These are phyloP conservation scores for Stegana nigrithorax DNA, from an alignment of 2,888 invertebrate species.

Conservation along the genomic window DNA sequence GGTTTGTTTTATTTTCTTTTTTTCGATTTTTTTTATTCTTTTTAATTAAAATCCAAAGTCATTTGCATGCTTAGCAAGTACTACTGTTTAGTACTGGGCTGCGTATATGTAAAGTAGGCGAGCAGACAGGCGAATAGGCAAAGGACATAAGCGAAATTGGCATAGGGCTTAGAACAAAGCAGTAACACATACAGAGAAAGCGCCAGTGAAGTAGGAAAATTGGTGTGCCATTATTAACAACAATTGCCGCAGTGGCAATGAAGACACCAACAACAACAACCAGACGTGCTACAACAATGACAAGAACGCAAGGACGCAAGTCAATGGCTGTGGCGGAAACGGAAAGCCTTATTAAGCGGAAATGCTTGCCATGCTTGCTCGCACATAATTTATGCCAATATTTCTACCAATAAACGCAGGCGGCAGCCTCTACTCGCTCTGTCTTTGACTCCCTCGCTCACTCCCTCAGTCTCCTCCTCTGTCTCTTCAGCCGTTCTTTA, in stretches of 20 bases:
- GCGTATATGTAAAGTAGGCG: not conserved
- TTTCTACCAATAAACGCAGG: too few relatives aligned
- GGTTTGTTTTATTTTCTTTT: too few relatives aligned
- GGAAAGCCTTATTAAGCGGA: slow-evolving; percentile 64
- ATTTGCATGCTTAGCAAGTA: slow-evolving; percentile 53
- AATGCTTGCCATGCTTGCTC: slow-evolving; percentile 59
- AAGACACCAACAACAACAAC: slow-evolving; percentile 52
- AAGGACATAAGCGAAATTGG: not conserved
- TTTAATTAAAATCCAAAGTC: slow-evolving; percentile 64
- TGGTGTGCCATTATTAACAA: slow-evolving; percentile 55
- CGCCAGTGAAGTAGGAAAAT: not conserved
- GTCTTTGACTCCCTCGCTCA: slow-evolving; percentile 42
- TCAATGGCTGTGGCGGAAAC: too few relatives aligned
- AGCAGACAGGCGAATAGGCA: not conserved
- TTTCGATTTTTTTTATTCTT: too few relatives aligned
- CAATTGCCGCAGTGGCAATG: slow-evolving; percentile 58
- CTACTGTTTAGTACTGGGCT: not conserved
- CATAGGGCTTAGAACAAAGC: slow-evolving; percentile 25
- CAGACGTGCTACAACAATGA: slow-evolving; percentile 41
- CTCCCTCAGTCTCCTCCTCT: not conserved
- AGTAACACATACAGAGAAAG: not conserved
- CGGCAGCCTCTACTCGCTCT: too few relatives aligned
- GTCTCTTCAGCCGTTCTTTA: not conserved
- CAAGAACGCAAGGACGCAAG: slow-evolving; percentile 44
- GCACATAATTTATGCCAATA: slow-evolving; percentile 64